These are phyloP conservation scores for Gymnarchus niloticus DNA, from an alignment of 2,113 vertebrate genomes.

Conservation along the genomic window DNA sequence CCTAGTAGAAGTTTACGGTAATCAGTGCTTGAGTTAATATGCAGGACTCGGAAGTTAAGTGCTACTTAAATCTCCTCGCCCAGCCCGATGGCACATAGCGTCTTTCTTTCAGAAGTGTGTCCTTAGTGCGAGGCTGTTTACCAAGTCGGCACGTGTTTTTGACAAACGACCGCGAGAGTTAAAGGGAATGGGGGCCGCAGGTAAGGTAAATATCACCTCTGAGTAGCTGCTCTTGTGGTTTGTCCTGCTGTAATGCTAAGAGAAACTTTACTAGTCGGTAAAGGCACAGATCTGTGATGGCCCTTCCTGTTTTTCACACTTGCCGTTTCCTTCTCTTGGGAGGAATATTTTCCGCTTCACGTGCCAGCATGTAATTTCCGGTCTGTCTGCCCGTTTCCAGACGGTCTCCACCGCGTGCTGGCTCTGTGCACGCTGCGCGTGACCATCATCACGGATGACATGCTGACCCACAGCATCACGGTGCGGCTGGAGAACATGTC, in stretches of 20 bases:
- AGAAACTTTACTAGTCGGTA: too few species aligned
- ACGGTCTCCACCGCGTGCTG: slow-evolving; percentile 73
- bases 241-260: too few species aligned
- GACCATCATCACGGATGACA: slow-evolving; percentile 94
- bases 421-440: slow-evolving; percentile 83
- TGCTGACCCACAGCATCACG: slow-evolving; percentile 96
- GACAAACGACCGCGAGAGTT: neutral
- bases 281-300: too few species aligned
- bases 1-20: neutral
- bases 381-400: slow-evolving; percentile 47
- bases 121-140: neutral
- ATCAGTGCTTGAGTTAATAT: neutral
- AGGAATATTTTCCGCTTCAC: neutral
- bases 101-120: neutral
- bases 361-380: neutral
- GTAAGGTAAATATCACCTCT: neutral
- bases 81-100: neutral
- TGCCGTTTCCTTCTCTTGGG: too few species aligned
- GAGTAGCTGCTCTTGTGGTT: too few species aligned
- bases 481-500: slow-evolving; percentile 97
- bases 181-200: neutral
- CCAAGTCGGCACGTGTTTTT: neutral
- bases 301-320: too few species aligned
- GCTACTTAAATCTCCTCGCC: neutral
- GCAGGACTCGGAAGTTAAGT: neutral